Percentiles rank a stretch among this genome's conserved stretches.
Evolutionary conservation across 1,140 invertebrate species (phyloP).

Genomic region (Atta colombica): DNA sequence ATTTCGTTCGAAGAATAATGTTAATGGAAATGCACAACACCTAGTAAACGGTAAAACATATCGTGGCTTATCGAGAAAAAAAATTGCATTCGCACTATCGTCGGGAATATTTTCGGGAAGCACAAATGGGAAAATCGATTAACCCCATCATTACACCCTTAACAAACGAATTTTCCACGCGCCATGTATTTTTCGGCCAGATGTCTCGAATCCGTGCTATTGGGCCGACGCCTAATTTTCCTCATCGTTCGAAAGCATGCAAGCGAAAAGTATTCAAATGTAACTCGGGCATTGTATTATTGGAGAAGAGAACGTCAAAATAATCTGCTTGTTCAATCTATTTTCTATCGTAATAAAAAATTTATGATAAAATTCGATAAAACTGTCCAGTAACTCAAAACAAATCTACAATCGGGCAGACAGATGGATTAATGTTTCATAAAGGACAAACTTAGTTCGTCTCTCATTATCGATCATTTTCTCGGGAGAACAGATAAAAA

Average conservation of each 20-base stretch:
- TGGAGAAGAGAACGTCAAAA: not conserved
- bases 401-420: not conserved
- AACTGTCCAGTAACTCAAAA: not conserved
- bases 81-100: not conserved
- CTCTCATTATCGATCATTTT: not conserved
- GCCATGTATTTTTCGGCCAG: constrained; percentile 39
- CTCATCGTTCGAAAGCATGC: constrained; percentile 15
- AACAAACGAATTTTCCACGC: constrained; percentile 52
- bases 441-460: not conserved
- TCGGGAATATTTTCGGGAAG: not conserved
- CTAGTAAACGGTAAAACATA: not conserved
- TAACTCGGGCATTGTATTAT: too few relatives aligned
- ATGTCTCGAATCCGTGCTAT: constrained; percentile 44
- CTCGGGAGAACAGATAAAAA: not conserved
- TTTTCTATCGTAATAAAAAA: not conserved
- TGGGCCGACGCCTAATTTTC: constrained; percentile 21
- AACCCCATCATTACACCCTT: constrained; percentile 25
- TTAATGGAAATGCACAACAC: not conserved
- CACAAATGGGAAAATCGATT: not conserved
- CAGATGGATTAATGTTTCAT: constrained; percentile 10
- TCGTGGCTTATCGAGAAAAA: not conserved
- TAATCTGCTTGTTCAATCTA: not conserved
- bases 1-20: not conserved
- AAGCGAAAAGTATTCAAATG: not conserved
- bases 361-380: constrained; percentile 13